Evolutionary conservation across 2,888 invertebrate genomes (phyloP).

Genomic region (Heliothis peltigera): DNA sequence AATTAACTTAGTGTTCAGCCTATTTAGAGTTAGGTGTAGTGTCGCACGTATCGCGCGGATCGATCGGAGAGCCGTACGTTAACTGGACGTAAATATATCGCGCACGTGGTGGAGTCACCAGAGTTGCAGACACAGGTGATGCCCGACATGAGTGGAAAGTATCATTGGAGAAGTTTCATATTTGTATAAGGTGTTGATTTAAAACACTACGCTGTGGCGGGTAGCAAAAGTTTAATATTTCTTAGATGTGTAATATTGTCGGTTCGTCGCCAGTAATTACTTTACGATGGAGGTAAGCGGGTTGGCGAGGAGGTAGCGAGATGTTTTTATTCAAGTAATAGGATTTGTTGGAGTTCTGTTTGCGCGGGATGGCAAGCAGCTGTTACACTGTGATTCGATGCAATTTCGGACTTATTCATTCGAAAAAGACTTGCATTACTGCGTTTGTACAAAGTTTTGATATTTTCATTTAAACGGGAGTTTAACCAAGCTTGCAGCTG

Average conservation of each 20-base stretch:
- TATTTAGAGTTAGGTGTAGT: constrained; percentile 26
- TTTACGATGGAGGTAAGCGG: neutral
- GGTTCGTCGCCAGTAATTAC: neutral
- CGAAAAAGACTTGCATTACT: constrained; percentile 2
- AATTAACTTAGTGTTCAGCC: constrained; percentile 48
- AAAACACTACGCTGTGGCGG: neutral
- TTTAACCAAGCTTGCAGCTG: neutral
- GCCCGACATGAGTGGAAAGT: neutral
- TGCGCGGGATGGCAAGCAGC: constrained; percentile 30
- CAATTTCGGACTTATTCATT: constrained; percentile 13
- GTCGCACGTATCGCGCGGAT: constrained; percentile 11
- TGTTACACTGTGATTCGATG: constrained; percentile 25
- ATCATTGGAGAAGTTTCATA: neutral
- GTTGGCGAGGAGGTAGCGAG: constrained; percentile 3
- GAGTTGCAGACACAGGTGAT: neutral
- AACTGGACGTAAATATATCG: constrained; percentile 4
- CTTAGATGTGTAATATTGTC: neutral
- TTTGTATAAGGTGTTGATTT: neutral
- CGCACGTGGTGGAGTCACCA: neutral
- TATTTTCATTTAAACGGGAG: constrained; percentile 1
- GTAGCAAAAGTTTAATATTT: no score
- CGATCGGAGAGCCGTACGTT: constrained; percentile 11
- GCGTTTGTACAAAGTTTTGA: neutral
- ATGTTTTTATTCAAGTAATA: constrained; percentile 21
- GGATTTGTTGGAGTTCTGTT: constrained; percentile 10